Evolutionary conservation across 2,888 invertebrate species (phyloP).

Genomic region (Busseola fusca): DNA sequence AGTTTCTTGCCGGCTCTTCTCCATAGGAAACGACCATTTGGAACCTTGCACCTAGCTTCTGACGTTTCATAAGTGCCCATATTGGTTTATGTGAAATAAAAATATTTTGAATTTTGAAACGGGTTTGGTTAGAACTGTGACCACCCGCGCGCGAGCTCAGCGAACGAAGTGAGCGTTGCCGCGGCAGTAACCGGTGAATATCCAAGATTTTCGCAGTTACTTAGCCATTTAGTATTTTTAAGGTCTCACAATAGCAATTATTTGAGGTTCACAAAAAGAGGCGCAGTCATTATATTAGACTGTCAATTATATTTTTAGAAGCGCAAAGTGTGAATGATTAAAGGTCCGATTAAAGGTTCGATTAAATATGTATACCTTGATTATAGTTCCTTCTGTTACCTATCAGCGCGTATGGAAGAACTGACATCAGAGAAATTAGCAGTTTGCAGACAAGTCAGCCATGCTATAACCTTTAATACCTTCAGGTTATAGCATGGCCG

Average conservation of each 20-base stretch:
- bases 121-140: too few species aligned
- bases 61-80: too few species aligned
- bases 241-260: background rate
- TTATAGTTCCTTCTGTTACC: too few species aligned
- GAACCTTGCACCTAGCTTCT: too few species aligned
- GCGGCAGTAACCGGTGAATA: too few species aligned
- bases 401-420: background rate
- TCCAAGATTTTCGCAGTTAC: background rate
- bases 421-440: constrained; percentile 3
- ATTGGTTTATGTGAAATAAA: too few species aligned
- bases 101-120: too few species aligned
- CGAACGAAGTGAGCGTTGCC: background rate
- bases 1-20: too few species aligned
- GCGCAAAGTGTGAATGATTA: background rate
- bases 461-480: constrained; percentile 44
- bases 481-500: constrained; percentile 17
- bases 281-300: background rate
- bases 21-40: too few species aligned
- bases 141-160: too few species aligned
- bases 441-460: constrained; percentile 24
- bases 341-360: background rate
- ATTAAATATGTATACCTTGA: too few species aligned
- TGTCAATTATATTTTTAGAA: background rate
- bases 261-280: background rate
- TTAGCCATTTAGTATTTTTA: background rate